Evolutionary conservation across 1,140 invertebrate species (phyloP).

Genomic region (Pseudachorutes palmiensis): DNA sequence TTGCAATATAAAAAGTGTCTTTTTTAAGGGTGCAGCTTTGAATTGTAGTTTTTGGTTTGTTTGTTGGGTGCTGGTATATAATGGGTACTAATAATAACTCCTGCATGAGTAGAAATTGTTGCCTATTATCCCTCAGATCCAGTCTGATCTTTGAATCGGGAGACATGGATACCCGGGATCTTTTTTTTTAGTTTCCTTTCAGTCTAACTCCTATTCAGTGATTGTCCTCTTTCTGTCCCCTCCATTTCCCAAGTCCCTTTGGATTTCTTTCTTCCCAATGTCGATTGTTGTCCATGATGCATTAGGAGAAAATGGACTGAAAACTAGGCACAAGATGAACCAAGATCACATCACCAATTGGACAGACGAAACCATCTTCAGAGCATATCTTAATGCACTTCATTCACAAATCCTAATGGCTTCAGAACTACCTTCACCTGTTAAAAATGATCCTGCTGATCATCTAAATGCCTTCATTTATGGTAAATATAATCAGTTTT

Average conservation of each 20-base stretch:
- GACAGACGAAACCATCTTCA: too few species aligned
- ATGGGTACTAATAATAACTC: not conserved
- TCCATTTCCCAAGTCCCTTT: too few species aligned
- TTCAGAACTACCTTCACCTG: too few species aligned
- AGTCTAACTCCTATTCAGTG: not conserved
- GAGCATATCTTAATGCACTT: too few species aligned
- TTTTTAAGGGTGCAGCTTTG: not conserved
- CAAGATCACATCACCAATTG: too few species aligned
- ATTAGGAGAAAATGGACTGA: not conserved
- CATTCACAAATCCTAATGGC: too few species aligned
- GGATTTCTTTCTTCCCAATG: not conserved
- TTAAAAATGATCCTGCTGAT: too few species aligned
- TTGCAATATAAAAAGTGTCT: not conserved
- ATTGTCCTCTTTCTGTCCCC: not conserved
- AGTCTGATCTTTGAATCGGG: not conserved
- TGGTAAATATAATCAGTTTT: too few species aligned
- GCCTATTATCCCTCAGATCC: not conserved
- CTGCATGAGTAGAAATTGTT: not conserved
- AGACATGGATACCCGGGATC: not conserved
- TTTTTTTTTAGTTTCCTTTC: not conserved
- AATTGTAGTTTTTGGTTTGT: not conserved
- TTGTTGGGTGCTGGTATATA: not conserved
- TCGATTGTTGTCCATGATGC: not conserved
- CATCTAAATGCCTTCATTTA: too few species aligned
- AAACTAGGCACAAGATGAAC: too few species aligned